phyloP scores from a whole-genome alignment of 2,797 vertebrate species.

The Pseudotriccus pelzelni region DNA sequence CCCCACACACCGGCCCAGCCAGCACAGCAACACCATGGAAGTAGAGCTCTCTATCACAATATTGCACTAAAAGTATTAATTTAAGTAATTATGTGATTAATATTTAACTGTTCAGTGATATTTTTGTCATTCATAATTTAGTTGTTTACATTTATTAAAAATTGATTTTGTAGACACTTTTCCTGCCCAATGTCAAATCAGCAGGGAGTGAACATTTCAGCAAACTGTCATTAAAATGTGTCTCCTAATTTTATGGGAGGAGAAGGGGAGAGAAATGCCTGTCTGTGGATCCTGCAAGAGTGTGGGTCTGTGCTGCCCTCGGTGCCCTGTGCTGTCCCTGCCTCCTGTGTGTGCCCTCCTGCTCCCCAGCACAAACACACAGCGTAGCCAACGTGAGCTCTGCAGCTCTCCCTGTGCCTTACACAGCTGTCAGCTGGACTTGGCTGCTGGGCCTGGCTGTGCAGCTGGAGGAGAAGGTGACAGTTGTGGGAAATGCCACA shows the following conservation, averaged over 20 bases:
- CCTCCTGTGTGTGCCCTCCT: background rate
- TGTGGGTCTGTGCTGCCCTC: accelerated
- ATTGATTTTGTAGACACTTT: slow-evolving; percentile 63
- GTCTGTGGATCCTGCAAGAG: background rate
- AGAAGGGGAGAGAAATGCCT: background rate
- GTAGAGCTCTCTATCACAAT: background rate
- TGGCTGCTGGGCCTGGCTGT: background rate
- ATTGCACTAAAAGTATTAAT: slow-evolving; percentile 54
- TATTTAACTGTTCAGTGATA: slow-evolving; percentile 66
- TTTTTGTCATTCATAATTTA: slow-evolving; percentile 72
- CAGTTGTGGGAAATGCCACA: background rate
- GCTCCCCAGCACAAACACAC: accelerated
- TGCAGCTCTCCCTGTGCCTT: background rate
- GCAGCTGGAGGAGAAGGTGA: background rate
- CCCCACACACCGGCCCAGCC: background rate
- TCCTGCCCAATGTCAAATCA: slow-evolving; percentile 64
- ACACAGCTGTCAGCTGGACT: background rate
- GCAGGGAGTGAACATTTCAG: slow-evolving; percentile 17
- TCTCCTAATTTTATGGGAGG: background rate
- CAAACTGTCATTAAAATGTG: background rate
- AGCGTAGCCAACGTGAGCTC: accelerated
- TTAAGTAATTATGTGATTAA: slow-evolving; percentile 68
- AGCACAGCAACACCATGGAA: accelerated
- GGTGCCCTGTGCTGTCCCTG: background rate
- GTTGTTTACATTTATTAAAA: slow-evolving; percentile 71